Percentiles rank a stretch among this genome's conserved stretches.
Conservation (phyloP, 92 coral and sea anemone species). For the Anthopleura xanthogrammica region DNA sequence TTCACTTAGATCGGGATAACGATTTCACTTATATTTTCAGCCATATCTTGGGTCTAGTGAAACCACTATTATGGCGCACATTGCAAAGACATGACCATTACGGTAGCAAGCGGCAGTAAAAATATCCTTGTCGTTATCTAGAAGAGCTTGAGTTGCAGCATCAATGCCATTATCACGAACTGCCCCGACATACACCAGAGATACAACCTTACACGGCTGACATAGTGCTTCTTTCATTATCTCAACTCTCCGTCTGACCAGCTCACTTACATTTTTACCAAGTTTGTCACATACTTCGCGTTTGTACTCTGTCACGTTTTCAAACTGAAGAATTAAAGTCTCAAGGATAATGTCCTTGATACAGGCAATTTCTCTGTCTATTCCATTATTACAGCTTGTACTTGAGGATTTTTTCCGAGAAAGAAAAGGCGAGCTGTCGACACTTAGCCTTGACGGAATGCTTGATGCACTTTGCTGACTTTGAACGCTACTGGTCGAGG, state of each 20-base stretch:
- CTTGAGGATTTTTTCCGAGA: slow-evolving; percentile 48
- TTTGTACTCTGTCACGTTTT: slow-evolving; percentile 68
- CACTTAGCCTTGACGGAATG: slow-evolving; percentile 40
- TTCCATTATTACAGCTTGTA: not conserved
- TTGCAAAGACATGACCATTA: slow-evolving; percentile 77
- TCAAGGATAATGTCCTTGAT: slow-evolving; percentile 72
- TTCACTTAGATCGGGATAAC: not conserved
- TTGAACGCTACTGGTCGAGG: slow-evolving; percentile 50
- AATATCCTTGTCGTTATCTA: slow-evolving; percentile 66
- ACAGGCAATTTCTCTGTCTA: slow-evolving; percentile 58
- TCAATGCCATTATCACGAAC: slow-evolving; percentile 75
- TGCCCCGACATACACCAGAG: slow-evolving; percentile 84
- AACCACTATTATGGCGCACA: slow-evolving; percentile 70
- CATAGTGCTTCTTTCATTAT: slow-evolving; percentile 66
- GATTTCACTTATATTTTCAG: not conserved
- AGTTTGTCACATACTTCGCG: slow-evolving; percentile 83
- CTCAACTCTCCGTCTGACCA: slow-evolving; percentile 80
- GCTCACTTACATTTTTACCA: slow-evolving; percentile 77
- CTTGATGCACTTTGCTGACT: slow-evolving; percentile 33
- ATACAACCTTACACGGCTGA: slow-evolving; percentile 67
- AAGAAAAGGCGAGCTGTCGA: slow-evolving; percentile 61
- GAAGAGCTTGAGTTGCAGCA: slow-evolving; percentile 65
- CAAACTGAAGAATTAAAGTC: slow-evolving; percentile 75
- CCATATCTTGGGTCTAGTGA: slow-evolving; percentile 37
- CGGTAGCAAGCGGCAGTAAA: slow-evolving; percentile 81